A percentile compares a stretch with the other conserved stretches of the same genome.
These are phyloP conservation scores for Anthopleura xanthogrammica DNA, from an alignment of 92 coral and sea anemone species.

Conservation along the genomic window DNA sequence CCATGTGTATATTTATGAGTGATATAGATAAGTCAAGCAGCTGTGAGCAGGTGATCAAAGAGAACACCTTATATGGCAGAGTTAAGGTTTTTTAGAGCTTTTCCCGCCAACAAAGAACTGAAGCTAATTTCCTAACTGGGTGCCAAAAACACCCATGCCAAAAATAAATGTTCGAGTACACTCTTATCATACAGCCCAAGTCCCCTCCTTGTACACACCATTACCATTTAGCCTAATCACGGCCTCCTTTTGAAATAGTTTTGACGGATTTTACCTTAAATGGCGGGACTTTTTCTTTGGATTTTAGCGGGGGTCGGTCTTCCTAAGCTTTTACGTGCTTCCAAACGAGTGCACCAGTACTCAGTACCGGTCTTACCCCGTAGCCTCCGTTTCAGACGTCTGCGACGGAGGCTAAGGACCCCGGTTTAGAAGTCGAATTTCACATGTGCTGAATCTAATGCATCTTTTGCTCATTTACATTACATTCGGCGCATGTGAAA, in stretches of 20 bases:
- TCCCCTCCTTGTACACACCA: neutral
- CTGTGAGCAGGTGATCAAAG: neutral
- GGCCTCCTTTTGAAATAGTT: neutral
- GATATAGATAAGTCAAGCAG: neutral
- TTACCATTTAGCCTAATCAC: neutral
- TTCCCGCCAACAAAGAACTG: neutral
- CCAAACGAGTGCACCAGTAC: no score
- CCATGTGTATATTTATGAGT: no score
- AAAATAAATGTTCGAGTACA: neutral
- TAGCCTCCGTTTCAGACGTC: no score
- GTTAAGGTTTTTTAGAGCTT: neutral
- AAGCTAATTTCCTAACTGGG: neutral
- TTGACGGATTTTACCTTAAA: neutral
- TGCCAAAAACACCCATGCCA: neutral
- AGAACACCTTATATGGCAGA: neutral
- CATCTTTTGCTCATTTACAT: no score
- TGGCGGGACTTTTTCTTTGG: neutral
- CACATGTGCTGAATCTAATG: no score
- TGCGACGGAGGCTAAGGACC: no score
- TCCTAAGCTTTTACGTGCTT: no score
- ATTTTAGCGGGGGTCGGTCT: neutral
- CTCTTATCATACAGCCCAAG: neutral
- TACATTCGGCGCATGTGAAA: no score
- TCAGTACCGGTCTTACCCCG: no score
- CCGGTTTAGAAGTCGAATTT: no score